A percentile compares a stretch with the other conserved stretches of the same genome.
These are phyloP conservation scores for Zelostemma sp. DNA, from an alignment of 1,140 invertebrate genomes.

Conservation along the genomic window DNA sequence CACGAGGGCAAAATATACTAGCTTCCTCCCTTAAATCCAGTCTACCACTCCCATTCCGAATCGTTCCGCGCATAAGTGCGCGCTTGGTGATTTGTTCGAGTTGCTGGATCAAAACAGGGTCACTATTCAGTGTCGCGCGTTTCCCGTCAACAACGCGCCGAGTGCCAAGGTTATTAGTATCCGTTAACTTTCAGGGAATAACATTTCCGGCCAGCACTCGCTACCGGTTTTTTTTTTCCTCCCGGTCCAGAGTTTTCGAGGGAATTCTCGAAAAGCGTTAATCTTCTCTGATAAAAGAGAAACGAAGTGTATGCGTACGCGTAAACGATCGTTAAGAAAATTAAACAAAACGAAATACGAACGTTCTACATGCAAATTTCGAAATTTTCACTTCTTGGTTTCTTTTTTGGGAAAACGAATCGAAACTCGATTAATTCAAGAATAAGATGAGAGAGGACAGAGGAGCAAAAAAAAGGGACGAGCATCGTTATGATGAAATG, in stretches of 20 bases:
- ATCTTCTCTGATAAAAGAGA: conserved; percentile 53
- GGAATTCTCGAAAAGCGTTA: conserved; percentile 46
- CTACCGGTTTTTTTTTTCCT: no score
- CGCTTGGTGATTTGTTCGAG: conserved; percentile 32
- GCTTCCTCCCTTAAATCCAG: conserved; percentile 62
- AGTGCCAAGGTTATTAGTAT: conserved; percentile 21
- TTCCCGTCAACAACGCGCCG: conserved; percentile 7
- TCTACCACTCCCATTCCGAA: conserved; percentile 49
- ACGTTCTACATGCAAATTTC: no score
- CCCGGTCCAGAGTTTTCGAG: no score
- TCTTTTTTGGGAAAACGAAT: conserved; percentile 36
- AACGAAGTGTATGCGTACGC: conserved; percentile 43
- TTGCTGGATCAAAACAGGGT: conserved; percentile 57
- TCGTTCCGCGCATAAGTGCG: conserved; percentile 38
- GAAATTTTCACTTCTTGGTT: no score
- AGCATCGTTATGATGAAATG: conserved; percentile 20
- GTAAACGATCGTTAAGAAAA: conserved; percentile 55
- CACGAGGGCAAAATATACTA: conserved; percentile 61
- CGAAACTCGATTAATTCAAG: conserved; percentile 42
- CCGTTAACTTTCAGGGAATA: conserved; percentile 6
- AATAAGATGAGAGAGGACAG: conserved; percentile 36
- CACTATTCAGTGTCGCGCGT: conserved; percentile 55
- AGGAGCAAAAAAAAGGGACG: conserved; percentile 34
- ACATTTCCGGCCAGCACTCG: no score
- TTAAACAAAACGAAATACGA: conserved; percentile 53